Evolutionary conservation across 2,113 vertebrate species (phyloP).

Genomic region (Anhinga anhinga): DNA sequence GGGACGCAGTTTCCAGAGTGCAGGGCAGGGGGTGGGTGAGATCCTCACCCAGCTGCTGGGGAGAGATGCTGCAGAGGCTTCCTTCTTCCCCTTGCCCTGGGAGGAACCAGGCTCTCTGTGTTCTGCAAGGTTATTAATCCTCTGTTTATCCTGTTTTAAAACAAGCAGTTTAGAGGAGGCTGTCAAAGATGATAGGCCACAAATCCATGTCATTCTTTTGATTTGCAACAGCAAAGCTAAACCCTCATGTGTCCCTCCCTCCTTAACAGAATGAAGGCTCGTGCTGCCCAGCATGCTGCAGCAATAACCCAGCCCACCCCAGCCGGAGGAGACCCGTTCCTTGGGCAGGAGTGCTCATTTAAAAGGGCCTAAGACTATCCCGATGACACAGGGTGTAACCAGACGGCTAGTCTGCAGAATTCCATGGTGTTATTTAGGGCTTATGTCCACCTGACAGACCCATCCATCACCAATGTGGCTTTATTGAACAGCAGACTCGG

Average conservation of each 20-base stretch:
- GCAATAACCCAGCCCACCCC: background rate
- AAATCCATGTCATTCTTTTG: conserved; percentile 53
- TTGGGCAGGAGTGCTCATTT: background rate
- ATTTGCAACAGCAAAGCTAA: conserved; percentile 41
- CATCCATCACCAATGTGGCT: background rate
- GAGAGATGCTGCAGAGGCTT: background rate
- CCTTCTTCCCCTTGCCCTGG: background rate
- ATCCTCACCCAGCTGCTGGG: background rate
- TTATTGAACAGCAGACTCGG: background rate
- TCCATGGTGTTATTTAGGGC: background rate
- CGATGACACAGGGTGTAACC: background rate
- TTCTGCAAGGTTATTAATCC: conserved; percentile 51
- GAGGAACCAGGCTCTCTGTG: background rate
- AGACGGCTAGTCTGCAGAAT: background rate
- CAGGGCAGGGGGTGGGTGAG: background rate
- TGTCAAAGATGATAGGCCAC: conserved; percentile 56
- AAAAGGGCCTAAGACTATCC: rapidly evolving
- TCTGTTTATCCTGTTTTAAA: conserved; percentile 63
- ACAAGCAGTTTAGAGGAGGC: conserved; percentile 62
- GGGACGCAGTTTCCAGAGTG: background rate
- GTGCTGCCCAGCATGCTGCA: background rate
- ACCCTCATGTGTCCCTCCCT: background rate
- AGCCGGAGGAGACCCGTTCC: background rate
- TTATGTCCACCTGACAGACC: background rate
- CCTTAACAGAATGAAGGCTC: background rate